Base-by-base conservation (phyloP, 2,113 vertebrate species). In the Semnornis frantzii region DNA sequence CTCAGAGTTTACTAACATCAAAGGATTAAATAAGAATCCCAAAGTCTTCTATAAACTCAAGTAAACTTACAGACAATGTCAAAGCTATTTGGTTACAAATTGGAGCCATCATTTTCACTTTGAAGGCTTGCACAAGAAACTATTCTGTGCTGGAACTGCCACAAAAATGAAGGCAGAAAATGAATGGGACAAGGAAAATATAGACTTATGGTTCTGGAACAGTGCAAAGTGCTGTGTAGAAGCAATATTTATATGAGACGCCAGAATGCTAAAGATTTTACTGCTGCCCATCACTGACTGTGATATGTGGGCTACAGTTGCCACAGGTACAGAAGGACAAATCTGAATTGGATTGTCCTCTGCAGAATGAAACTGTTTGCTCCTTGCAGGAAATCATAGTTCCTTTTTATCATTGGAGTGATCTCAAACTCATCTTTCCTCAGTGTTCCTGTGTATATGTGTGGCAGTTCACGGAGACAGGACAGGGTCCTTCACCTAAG, bases 11-110 rank as follows among this genome's bases (percentile, higher is more conserved):
- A 91, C 54, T 76, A 87, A 94, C 83, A 95, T 93, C 90, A 95
- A 93, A 96, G 93, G 95, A 95, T 94, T 95, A 94, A 91, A 93
- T 69, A 90, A 85, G 80, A 95, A 95, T 94, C 88, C 82, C 69
- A 42, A 87, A 95, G 93, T 87, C 95, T 94, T 95, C 84, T 86
- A 94, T 88, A 96, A 94, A 96, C 76, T 83, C 72, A 86, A 95
- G 94, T 62, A 84, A 91, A 94, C 1, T 3, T 75, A 91, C 82
- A 94, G 95, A 89, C 89, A 95, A 93, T 91, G 87, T 96, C 95
- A 96, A 95, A 96, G 90, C 85, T 90, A 94, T 96, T 62, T 91
- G 91, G 94, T 81, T 89, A 93, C 95, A 95, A 95, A 95, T 73
- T 94, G 90, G 87, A 94, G 69, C 76, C 90, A 94, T 96, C 87